Base-by-base conservation (phyloP, 2,113 vertebrate genomes). In the Sorex araneus region DNA sequence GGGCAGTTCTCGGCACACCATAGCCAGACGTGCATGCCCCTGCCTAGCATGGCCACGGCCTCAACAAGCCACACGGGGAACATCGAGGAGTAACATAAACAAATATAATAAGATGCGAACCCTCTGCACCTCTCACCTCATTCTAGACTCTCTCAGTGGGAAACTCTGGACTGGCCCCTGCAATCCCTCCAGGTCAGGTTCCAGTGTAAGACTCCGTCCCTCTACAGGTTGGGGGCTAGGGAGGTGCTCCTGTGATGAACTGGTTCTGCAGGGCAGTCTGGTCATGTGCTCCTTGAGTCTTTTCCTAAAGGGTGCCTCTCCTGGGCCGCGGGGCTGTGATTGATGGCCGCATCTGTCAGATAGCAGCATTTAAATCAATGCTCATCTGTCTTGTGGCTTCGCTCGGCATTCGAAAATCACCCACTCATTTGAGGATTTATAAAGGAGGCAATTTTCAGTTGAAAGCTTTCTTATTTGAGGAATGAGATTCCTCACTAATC, bases 381-480 rank as follows among this genome's bases (percentile, higher is more conserved):
- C 94, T 90, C 54, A 90, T 94, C 87, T 92, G 69, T 95, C 95
- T 95, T 92, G 76, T 47, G 50, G 50, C 82, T 94, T 94, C 93
- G 34, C 32, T 81, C 6, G 1, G 47, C 87, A 94, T 87, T 94
- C 91, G 81, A 78, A 94, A 93, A 91, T 91, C 79, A 78, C 45
- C 84, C 90, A 64, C 76, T 74, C 80, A 81, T 87, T 64, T 47
- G 86, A 95, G 67, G 84, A 92, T 85, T 93, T 94, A 60, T 91
- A 89, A 96, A 93, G 64, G 69, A 90, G 69, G 45, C 57, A 45
- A 63, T 40, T 88, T 94, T 93, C 63, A 50, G 67, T 25, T 80
- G 76, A 90, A 94, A 60, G 83, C 13, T 40, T 84, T 92, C 78
- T 93, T 77, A 47, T 73, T 82, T 93, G 90, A 95, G 88, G 82